Conservation (phyloP, 2,888 invertebrate species). For the Zhuqinia jingwanae region DNA sequence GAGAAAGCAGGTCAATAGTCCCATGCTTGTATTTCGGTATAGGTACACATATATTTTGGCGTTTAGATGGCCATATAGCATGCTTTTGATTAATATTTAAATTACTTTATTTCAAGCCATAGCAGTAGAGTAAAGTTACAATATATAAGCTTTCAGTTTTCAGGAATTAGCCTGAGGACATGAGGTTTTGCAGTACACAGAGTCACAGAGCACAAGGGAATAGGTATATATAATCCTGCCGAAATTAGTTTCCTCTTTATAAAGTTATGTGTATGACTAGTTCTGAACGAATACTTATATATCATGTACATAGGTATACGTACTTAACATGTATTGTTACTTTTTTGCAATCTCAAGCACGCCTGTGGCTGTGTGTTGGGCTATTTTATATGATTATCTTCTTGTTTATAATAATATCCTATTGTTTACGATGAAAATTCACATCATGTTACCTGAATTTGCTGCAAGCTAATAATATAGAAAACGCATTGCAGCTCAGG, state of each 20-base stretch:
- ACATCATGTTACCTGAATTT: background rate
- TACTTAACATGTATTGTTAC: background rate
- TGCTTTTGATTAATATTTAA: background rate
- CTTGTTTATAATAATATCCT: slow-evolving; percentile 56
- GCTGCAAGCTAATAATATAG: background rate
- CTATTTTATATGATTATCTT: slow-evolving; percentile 52
- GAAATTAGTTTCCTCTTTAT: slow-evolving; percentile 20
- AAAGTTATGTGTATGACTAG: background rate
- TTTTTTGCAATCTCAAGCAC: background rate
- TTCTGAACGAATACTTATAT: background rate
- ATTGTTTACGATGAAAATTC: slow-evolving; percentile 63
- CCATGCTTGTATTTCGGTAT: background rate
- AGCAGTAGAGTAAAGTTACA: slow-evolving; percentile 35
- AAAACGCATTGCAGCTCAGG: too few relatives aligned
- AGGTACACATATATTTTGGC: too few relatives aligned
- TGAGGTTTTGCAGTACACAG: too few relatives aligned
- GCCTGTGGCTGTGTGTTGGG: slow-evolving; percentile 36
- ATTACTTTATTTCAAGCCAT: background rate
- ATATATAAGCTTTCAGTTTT: slow-evolving; percentile 45
- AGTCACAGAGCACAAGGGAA: background rate
- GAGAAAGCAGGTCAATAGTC: slow-evolving; percentile 68
- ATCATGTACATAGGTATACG: background rate
- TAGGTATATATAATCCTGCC: background rate
- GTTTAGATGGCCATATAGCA: background rate
- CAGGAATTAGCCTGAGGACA: slow-evolving; percentile 43